These are phyloP conservation scores for Ceratosolen fusciceps DNA, from an alignment of 1,140 invertebrate genomes.

Conservation along the genomic window DNA sequence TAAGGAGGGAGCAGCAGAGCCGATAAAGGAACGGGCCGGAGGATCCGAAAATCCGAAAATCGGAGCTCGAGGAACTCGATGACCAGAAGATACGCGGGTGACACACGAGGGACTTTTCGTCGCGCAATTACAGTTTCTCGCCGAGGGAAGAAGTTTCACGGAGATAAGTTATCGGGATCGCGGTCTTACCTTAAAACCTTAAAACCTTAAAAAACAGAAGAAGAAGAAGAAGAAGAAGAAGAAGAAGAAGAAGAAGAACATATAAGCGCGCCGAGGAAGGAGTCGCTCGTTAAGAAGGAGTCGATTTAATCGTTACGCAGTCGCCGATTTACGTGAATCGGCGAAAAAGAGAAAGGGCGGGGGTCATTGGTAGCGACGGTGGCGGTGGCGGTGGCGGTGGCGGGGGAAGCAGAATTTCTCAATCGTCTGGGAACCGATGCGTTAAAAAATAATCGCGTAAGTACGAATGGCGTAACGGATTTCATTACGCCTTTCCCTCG, in stretches of 20 bases:
- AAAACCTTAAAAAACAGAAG: no score
- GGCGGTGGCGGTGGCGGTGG: background rate
- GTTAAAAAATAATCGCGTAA: background rate
- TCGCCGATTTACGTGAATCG: background rate
- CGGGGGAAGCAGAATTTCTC: background rate
- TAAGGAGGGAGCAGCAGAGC: no score
- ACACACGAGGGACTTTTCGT: constrained; percentile 17
- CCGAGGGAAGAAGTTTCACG: background rate
- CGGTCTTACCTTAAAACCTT: constrained; percentile 15
- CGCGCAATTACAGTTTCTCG: constrained; percentile 15
- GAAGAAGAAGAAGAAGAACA: no score
- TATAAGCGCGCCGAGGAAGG: background rate
- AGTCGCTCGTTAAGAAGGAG: constrained; percentile 5
- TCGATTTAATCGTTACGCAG: constrained; percentile 22
- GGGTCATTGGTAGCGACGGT: background rate
- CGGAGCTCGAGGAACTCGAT: no score
- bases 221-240: no score
- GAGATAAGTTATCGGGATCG: constrained; percentile 27
- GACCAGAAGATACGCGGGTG: no score
- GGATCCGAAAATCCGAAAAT: no score
- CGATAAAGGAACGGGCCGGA: no score
- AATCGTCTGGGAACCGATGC: constrained; percentile 18
- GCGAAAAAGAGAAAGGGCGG: background rate
- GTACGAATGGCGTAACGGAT: background rate
- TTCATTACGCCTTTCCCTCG: background rate